These are phyloP conservation scores for Alligator mississippiensis DNA, from an alignment of 2,113 vertebrate genomes.

Conservation along the genomic window DNA sequence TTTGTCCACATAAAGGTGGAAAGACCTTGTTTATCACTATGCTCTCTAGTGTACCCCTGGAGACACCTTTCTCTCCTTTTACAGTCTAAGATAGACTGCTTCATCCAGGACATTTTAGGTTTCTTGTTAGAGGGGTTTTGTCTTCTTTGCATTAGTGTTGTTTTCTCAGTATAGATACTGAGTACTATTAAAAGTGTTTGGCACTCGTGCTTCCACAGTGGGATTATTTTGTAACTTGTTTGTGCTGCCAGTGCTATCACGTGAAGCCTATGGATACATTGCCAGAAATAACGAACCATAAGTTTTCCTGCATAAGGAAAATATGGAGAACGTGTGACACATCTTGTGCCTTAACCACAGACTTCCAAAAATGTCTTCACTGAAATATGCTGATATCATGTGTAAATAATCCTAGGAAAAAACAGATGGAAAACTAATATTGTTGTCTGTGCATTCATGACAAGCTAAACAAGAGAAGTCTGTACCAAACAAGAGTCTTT, in stretches of 20 bases:
- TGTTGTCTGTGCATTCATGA: background rate
- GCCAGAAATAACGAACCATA: background rate
- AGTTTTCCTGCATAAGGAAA: background rate
- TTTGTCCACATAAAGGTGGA: background rate
- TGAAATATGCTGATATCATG: background rate
- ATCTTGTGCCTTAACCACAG: background rate
- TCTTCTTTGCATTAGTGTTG: too few species aligned
- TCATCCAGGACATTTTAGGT: background rate
- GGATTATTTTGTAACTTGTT: background rate
- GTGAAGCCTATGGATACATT: background rate
- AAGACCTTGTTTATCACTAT: accelerated
- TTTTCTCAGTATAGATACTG: accelerated
- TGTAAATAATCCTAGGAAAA: background rate
- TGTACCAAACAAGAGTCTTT: background rate
- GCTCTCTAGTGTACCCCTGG: accelerated
- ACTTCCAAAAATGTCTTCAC: background rate
- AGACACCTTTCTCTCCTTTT: background rate
- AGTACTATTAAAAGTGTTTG: background rate
- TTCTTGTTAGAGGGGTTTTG: too few species aligned
- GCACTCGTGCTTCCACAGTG: background rate
- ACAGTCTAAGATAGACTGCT: background rate
- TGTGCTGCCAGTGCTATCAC: background rate
- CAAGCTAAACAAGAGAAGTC: background rate
- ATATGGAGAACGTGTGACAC: background rate
- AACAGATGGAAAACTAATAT: background rate